Evolutionary conservation across 2,888 invertebrate species (phyloP).

Genomic region (Aradus depressus): DNA sequence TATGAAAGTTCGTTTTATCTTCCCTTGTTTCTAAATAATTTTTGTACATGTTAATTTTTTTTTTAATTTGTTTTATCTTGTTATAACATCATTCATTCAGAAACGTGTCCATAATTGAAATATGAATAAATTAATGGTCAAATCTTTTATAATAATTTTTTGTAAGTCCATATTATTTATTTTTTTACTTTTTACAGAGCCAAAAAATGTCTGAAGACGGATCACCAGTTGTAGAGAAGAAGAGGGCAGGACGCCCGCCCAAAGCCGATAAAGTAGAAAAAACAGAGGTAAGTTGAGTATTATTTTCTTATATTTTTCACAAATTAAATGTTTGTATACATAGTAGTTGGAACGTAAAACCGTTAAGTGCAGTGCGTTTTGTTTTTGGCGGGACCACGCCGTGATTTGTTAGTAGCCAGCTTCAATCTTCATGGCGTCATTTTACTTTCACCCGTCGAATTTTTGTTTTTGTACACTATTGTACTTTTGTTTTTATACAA

Average conservation of each 20-base stretch:
- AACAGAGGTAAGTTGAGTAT: neutral
- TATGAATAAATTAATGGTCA: neutral
- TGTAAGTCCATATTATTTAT: neutral
- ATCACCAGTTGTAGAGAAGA: constrained; percentile 9
- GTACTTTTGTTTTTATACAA: too few relatives aligned
- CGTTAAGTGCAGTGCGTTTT: too few relatives aligned
- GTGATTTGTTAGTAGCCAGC: too few relatives aligned
- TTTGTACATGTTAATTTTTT: neutral
- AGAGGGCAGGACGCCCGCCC: constrained; percentile 11
- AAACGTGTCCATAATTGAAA: neutral
- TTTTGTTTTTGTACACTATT: too few relatives aligned
- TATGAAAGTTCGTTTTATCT: too few relatives aligned
- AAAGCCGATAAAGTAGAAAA: constrained; percentile 10
- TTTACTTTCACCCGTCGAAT: too few relatives aligned
- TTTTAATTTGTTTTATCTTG: neutral
- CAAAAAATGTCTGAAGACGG: constrained; percentile 16
- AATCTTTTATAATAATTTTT: neutral
- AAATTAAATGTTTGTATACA: too few relatives aligned
- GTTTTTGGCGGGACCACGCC: too few relatives aligned
- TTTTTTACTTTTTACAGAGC: neutral
- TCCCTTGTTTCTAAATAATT: too few relatives aligned
- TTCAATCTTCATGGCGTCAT: too few relatives aligned
- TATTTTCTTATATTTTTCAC: neutral
- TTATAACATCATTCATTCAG: neutral
- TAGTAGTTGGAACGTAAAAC: too few relatives aligned